These are phyloP conservation scores for Sebastes minor DNA, from an alignment of 2,797 vertebrate species.

Conservation along the genomic window DNA sequence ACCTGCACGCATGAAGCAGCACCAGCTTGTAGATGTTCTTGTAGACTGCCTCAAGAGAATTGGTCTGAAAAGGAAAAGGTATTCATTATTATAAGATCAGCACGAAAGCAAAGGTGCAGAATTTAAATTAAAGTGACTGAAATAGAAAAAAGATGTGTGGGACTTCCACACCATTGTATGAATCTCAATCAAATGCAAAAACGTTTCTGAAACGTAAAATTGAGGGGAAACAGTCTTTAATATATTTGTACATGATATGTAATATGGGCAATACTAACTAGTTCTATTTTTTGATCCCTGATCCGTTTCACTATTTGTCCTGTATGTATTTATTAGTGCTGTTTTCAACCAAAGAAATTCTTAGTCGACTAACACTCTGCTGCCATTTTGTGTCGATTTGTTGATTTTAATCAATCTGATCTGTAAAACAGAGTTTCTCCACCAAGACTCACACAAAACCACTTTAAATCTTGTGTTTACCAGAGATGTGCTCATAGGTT, in stretches of 20 bases:
- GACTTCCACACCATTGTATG: not conserved
- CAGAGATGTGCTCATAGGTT: too few relatives aligned
- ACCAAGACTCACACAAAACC: too few relatives aligned
- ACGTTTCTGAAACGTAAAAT: not conserved
- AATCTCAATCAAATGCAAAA: not conserved
- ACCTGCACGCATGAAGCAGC: conserved; percentile 95
- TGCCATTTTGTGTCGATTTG: too few relatives aligned
- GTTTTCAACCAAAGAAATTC: too few relatives aligned
- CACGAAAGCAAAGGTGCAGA: not conserved
- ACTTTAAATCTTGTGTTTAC: too few relatives aligned
- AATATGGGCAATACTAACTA: not conserved
- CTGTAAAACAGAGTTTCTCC: too few relatives aligned
- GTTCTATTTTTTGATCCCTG: not conserved
- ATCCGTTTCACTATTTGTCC: not conserved
- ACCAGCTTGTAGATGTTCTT: conserved; percentile 91
- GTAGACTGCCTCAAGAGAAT: conserved; percentile 85
- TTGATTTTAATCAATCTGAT: too few relatives aligned
- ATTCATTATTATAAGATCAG: not conserved
- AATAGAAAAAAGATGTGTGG: not conserved
- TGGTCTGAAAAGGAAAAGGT: conserved; percentile 80
- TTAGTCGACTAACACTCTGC: too few relatives aligned
- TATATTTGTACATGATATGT: not conserved
- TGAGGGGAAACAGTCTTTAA: not conserved
- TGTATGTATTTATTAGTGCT: not conserved
- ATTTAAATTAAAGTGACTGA: not conserved